These are phyloP conservation scores for Leucophenga varia DNA, from an alignment of 1,140 invertebrate genomes.

Conservation along the genomic window DNA sequence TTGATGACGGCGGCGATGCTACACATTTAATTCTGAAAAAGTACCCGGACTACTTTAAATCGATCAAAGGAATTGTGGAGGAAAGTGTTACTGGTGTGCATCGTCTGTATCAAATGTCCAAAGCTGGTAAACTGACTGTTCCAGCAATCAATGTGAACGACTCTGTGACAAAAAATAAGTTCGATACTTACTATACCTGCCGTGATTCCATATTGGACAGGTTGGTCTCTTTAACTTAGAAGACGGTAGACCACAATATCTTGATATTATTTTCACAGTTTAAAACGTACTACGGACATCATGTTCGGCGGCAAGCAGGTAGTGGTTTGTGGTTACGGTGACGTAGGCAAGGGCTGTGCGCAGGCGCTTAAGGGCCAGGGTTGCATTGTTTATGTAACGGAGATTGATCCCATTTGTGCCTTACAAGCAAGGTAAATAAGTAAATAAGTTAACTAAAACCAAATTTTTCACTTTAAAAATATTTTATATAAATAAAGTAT, in stretches of 20 bases:
- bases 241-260: no score
- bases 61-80: constrained; percentile 96
- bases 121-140: constrained; percentile 88
- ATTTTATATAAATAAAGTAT: constrained; percentile 66
- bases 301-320: constrained; percentile 99
- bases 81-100: constrained; percentile 98
- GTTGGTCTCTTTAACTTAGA: constrained; percentile 16
- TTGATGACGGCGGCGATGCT: constrained; percentile 96
- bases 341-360: constrained; percentile 98
- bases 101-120: constrained; percentile 92
- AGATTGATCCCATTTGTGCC: constrained; percentile 98
- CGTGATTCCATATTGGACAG: constrained; percentile 49
- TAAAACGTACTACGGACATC: constrained; percentile 94
- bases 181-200: constrained; percentile 69
- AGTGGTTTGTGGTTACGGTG: constrained; percentile 96
- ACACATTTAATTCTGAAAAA: constrained; percentile 97
- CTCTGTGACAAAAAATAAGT: constrained; percentile 98
- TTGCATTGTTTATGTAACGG: constrained; percentile 90
- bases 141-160: constrained; percentile 99
- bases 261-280: constrained; percentile 11
- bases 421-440: constrained; percentile 83
- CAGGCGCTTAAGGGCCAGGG: constrained; percentile 92
- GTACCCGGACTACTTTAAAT: constrained; percentile 90
- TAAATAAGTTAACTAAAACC: background rate
- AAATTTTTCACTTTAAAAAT: background rate